Percentiles rank a stretch among this genome's conserved stretches.
Conservation (phyloP, 2,113 vertebrate genomes). For the Labeo rohita region DNA sequence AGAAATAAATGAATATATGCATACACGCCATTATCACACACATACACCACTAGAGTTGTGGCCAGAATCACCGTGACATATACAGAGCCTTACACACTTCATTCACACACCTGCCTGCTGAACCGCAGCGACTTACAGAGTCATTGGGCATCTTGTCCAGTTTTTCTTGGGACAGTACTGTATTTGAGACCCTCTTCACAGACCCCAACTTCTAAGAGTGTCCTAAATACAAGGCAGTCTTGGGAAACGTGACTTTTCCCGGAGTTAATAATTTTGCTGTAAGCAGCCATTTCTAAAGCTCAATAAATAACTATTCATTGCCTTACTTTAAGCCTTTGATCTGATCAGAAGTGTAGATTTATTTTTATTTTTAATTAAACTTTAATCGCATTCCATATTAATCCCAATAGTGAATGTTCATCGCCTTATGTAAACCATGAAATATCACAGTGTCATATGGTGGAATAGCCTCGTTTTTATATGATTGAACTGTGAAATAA, state of each 20-base stretch:
- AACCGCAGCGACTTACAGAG: not conserved
- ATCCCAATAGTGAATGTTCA: not conserved
- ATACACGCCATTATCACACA: not conserved
- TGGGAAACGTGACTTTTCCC: not conserved
- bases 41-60: not conserved
- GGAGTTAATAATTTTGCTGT: not conserved
- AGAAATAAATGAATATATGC: constrained; percentile 65
- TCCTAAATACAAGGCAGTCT: not conserved
- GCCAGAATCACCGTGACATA: not conserved
- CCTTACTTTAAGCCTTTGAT: constrained; percentile 24
- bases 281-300: not conserved
- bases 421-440: constrained; percentile 6
- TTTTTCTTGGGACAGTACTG: not conserved
- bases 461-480: not conserved
- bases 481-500: constrained; percentile 40
- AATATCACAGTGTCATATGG: not conserved
- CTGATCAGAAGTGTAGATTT: not conserved
- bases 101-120: not conserved
- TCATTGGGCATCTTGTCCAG: not conserved
- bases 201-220: not conserved
- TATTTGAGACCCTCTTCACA: not conserved
- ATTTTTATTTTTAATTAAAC: not conserved
- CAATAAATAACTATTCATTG: not conserved
- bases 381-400: constrained; percentile 13
- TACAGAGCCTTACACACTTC: constrained; percentile 7